A percentile compares a stretch with the other conserved stretches of the same genome.
Conservation (phyloP, 2,113 vertebrate genomes). For the Xenopus laevis region DNA sequence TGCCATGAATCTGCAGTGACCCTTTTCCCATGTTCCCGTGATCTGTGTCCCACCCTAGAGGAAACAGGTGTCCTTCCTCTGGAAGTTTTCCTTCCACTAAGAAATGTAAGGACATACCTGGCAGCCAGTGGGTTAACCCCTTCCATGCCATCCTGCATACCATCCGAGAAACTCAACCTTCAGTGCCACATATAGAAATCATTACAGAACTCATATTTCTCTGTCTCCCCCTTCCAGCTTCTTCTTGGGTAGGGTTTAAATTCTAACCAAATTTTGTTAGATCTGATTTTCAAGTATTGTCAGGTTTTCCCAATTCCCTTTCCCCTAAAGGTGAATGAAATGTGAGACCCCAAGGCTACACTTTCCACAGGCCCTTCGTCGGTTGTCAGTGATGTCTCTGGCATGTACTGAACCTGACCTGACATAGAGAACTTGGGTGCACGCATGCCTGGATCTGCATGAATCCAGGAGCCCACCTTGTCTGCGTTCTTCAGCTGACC, state of each 20-base stretch:
- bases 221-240: slow-evolving; percentile 38
- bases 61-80: slow-evolving; percentile 66
- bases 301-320: slow-evolving; percentile 58
- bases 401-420: too few relatives aligned
- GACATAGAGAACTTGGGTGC: too few relatives aligned
- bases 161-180: slow-evolving; percentile 49
- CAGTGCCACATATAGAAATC: slow-evolving; percentile 45
- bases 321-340: too few relatives aligned
- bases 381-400: too few relatives aligned
- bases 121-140: slow-evolving; percentile 35
- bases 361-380: too few relatives aligned
- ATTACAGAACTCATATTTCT: slow-evolving; percentile 62
- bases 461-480: too few relatives aligned
- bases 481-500: too few relatives aligned
- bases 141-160: slow-evolving; percentile 31
- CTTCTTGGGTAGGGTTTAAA: slow-evolving; percentile 56
- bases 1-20: neutral
- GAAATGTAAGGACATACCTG: slow-evolving; percentile 45
- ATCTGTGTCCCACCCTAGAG: slow-evolving; percentile 19
- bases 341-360: too few relatives aligned
- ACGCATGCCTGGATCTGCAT: too few relatives aligned
- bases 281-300: slow-evolving; percentile 62
- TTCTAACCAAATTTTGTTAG: too few relatives aligned
- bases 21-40: slow-evolving; percentile 5
- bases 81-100: slow-evolving; percentile 14